These are phyloP conservation scores for Sphaeramia orbicularis DNA, from an alignment of 2,797 vertebrate species.

Conservation along the genomic window DNA sequence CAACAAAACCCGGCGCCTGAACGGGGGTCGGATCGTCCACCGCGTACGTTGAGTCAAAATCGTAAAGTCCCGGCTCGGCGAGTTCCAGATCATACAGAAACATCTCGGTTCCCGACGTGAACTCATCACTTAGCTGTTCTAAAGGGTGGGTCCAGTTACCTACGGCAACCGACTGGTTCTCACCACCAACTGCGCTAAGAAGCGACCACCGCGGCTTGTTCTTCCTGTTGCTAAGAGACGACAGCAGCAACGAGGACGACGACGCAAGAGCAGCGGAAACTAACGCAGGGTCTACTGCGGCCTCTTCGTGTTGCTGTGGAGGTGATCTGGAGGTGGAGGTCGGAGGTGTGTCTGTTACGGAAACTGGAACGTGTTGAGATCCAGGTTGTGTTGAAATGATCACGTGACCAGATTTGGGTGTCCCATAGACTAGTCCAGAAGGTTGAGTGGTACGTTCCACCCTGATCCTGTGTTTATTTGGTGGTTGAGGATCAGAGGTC, in stretches of 20 bases:
- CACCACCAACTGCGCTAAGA: constrained; percentile 30
- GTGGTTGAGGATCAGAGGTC: neutral
- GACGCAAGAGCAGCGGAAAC: neutral
- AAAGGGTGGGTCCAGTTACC: constrained; percentile 56
- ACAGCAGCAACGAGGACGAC: constrained; percentile 7
- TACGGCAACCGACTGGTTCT: constrained; percentile 1
- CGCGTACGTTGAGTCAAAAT: constrained; percentile 64
- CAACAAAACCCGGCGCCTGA: neutral
- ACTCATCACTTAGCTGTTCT: constrained; percentile 36
- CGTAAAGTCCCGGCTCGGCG: constrained; percentile 50
- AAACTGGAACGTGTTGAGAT: neutral
- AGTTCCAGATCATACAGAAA: constrained; percentile 70
- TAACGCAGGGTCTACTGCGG: constrained; percentile 1
- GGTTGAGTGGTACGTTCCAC: neutral
- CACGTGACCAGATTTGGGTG: neutral
- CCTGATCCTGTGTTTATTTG: neutral
- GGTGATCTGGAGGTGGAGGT: constrained; percentile 20
- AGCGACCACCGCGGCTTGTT: constrained; percentile 71
- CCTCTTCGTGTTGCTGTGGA: constrained; percentile 43
- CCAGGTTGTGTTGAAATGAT: neutral
- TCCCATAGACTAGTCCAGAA: neutral
- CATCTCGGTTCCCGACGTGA: constrained; percentile 60
- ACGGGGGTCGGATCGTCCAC: constrained; percentile 41
- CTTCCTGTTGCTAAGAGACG: constrained; percentile 75
- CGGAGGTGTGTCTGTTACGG: neutral